A percentile compares a stretch with the other conserved stretches of the same genome.
Evolutionary conservation across 2,113 vertebrate genomes (phyloP).

Genomic region (Vulpes vulpes): DNA sequence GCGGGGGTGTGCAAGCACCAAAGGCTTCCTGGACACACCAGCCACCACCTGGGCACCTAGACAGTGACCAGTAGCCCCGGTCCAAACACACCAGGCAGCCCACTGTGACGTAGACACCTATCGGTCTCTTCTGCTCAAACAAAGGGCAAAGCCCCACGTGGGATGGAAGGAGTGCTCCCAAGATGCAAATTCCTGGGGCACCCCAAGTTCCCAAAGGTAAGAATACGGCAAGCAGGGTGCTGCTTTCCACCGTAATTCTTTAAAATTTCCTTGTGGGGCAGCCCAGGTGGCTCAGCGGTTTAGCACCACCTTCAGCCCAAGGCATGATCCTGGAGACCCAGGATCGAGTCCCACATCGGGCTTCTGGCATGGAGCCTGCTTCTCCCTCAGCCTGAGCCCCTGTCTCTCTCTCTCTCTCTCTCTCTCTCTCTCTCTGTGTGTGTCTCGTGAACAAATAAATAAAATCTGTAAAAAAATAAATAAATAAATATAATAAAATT

Average conservation of each 20-base stretch:
- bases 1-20: fast-evolving
- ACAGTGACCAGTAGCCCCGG: no score
- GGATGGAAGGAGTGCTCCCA: neutral
- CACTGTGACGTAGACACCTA: neutral
- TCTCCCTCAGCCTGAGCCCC: no score
- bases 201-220: neutral
- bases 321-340: no score
- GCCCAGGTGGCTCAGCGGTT: no score
- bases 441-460: no score
- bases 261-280: neutral
- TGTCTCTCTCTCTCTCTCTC: no score
- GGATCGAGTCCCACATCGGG: no score
- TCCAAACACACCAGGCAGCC: neutral
- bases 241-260: neutral
- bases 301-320: no score
- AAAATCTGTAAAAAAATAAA: no score
- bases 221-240: fast-evolving
- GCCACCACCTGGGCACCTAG: neutral
- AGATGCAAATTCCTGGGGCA: neutral
- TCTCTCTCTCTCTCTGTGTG: no score
- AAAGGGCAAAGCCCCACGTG: fast-evolving
- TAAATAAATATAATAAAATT: neutral
- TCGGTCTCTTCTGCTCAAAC: neutral
- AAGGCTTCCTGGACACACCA: no score
- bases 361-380: no score